Evolutionary conservation across 2,888 invertebrate genomes (phyloP).

Genomic region (Tanytarsus gracilentus): DNA sequence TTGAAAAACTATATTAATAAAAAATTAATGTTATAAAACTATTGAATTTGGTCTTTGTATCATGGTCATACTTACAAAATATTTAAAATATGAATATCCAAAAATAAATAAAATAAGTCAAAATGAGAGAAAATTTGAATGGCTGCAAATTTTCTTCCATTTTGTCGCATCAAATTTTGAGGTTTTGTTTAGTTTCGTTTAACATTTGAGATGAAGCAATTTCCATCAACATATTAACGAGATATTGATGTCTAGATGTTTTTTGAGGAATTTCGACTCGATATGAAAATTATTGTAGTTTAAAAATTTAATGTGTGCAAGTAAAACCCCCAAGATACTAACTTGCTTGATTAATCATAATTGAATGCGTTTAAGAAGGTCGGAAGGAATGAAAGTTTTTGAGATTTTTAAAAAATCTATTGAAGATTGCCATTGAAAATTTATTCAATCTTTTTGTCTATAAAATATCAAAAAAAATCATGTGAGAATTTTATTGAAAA

Average conservation of each 20-base stretch:
- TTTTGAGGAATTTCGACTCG: background rate
- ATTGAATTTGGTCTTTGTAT: constrained; percentile 24
- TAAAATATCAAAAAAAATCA: constrained; percentile 12
- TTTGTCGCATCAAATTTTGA: constrained; percentile 4
- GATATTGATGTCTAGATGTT: background rate
- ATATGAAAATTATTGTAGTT: background rate
- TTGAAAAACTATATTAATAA: background rate
- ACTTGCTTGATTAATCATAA: no score
- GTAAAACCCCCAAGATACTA: constrained; percentile 27
- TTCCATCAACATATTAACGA: constrained; percentile 7
- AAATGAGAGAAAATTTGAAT: constrained; percentile 39
- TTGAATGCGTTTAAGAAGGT: background rate
- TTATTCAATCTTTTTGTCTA: background rate
- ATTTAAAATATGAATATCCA: background rate
- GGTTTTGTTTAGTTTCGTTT: constrained; percentile 11
- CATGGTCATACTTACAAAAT: constrained; percentile 14
- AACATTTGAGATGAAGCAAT: constrained; percentile 18
- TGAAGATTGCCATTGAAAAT: background rate
- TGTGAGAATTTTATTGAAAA: constrained; percentile 27
- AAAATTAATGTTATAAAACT: background rate
- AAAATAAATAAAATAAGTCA: constrained; percentile 1
- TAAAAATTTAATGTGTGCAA: background rate
- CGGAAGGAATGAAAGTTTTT: background rate
- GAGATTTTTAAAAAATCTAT: background rate
- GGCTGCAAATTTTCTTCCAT: constrained; percentile 41